Conservation (phyloP, 2,797 vertebrate genomes). For the Alcedo quadribrachys region DNA sequence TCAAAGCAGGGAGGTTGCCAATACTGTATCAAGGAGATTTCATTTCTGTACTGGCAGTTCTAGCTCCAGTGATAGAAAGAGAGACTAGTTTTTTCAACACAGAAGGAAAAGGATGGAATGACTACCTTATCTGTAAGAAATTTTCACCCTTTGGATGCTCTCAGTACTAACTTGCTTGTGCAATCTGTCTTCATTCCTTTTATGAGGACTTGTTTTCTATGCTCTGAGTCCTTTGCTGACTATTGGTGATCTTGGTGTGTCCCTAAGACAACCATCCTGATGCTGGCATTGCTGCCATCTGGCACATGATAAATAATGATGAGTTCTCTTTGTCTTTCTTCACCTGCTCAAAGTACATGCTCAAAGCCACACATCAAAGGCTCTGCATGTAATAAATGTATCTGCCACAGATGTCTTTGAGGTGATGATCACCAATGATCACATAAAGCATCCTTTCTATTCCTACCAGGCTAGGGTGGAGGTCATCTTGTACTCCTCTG, state of each 20-base stretch:
- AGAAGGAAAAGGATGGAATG: background rate
- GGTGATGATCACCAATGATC: background rate
- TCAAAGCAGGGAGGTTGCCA: background rate
- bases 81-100: background rate
- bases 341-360: background rate
- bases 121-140: background rate
- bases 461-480: background rate
- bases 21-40: background rate
- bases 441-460: background rate
- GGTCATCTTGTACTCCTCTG: background rate
- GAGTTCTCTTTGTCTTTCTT: constrained; percentile 2
- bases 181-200: background rate
- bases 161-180: background rate
- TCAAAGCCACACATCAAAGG: background rate
- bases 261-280: background rate
- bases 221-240: background rate
- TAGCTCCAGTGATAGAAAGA: background rate
- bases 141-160: background rate
- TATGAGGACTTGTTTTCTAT: background rate
- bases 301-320: background rate
- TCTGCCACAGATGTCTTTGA: background rate
- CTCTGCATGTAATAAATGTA: background rate
- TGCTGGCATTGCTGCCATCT: background rate
- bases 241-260: background rate
- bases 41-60: background rate